Evolutionary conservation across 2,888 invertebrate species (phyloP), one percentile per base, ranked within the genome.

Genomic region (Pollenia labialis): DNA sequence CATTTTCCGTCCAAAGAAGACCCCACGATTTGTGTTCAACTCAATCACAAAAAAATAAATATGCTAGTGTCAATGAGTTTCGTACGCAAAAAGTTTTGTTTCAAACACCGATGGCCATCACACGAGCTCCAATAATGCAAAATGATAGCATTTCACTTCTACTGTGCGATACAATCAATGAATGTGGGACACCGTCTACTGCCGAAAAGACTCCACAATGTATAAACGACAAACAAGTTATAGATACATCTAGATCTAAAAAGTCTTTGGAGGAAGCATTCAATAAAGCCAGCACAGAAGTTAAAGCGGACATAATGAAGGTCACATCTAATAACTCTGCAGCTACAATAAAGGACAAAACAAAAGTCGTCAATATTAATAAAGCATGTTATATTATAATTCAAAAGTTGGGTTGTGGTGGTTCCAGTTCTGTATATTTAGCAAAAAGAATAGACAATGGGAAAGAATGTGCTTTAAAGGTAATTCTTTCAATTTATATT

Each of bases 321-420:
- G 85, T 87, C 14, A 18, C 42, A 1, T 56, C 72, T 8, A 75
- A 82, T 0, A 85, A 68, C 14, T 82, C 16, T 1, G 42, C 75
- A 16, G 40, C 46, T 23, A 12, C 69, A 79, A 69, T 44, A 9
- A 77, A 32, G 16, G 83, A 85, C 14, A 90, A 91, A 74, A 74
- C 88, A 16, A 95, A 94, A 89, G 94, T 94, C 16, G 94, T 96
- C 14, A 93, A 90, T 52, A 96, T 98, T 2, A 97, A 97, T 88
- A 95, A 95, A 40, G 95, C 95, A 71, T 95, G 95, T 42, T 99
- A 98, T 93, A 94, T 95, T 87, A 95, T 97, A 72, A 94, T 97
- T 14, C 96, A 96, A 88, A 94, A 95, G 89, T 93, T 98, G 66
- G 99, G 99, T 0, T 95, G 95, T 89, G 98, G 98, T n/a, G 98